Evolutionary conservation across 2,888 invertebrate genomes (phyloP).

Genomic region (Poecilus cupreus): DNA sequence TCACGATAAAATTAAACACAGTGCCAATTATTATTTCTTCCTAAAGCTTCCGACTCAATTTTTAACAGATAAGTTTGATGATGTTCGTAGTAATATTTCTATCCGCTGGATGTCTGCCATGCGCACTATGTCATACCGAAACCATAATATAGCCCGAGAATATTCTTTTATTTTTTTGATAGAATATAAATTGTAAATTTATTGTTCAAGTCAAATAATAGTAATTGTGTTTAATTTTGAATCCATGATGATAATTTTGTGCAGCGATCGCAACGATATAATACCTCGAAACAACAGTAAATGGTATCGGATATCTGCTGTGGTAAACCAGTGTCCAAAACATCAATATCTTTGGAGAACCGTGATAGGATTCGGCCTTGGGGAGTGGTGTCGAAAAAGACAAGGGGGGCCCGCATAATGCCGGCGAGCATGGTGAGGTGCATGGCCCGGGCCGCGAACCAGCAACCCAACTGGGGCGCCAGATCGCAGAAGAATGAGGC

Average conservation of each 20-base stretch:
- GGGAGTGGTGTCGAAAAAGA: constrained; percentile 87
- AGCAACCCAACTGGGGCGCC: constrained; percentile 76
- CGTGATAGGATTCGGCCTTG: constrained; percentile 83
- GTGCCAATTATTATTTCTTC: background rate
- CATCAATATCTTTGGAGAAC: constrained; percentile 85
- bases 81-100: too few species aligned
- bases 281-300: constrained; percentile 85
- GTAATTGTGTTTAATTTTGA: background rate
- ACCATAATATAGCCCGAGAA: too few species aligned
- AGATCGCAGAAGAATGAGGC: constrained; percentile 81
- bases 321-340: constrained; percentile 82
- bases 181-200: too few species aligned
- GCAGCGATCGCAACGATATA: constrained; percentile 46
- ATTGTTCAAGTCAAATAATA: too few species aligned
- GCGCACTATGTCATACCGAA: too few species aligned
- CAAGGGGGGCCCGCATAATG: constrained; percentile 81
- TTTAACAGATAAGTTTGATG: too few species aligned
- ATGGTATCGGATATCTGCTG: constrained; percentile 80
- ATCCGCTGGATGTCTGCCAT: too few species aligned
- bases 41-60: too few species aligned
- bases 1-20: constrained; percentile 19
- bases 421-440: constrained; percentile 78
- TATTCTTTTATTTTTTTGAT: too few species aligned
- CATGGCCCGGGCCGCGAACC: constrained; percentile 77
- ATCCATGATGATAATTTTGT: background rate